These are phyloP conservation scores for Helarctos malayanus DNA, from an alignment of 2,797 vertebrate species.

Conservation along the genomic window DNA sequence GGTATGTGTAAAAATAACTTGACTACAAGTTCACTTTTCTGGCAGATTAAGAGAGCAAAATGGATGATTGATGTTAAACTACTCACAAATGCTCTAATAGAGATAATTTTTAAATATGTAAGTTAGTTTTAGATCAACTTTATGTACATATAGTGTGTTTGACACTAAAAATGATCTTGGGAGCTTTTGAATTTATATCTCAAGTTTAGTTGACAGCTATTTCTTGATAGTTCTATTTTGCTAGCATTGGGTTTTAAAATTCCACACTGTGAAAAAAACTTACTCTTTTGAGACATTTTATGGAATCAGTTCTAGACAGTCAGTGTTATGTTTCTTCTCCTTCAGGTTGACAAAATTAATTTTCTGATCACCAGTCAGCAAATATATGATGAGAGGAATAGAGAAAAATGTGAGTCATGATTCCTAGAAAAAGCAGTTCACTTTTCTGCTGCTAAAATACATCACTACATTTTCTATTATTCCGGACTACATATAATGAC, in stretches of 20 bases:
- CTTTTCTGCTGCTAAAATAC: not conserved
- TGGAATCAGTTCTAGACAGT: not conserved
- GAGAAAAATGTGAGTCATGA: not conserved
- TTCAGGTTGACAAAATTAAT: conserved; percentile 42
- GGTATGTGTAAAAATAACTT: not conserved
- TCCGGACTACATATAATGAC: not conserved
- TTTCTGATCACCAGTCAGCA: not conserved
- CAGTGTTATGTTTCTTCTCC: not conserved
- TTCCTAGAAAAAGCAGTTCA: conserved; percentile 40
- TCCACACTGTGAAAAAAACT: not conserved
- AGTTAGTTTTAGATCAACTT: conserved; percentile 21
- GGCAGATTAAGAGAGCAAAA: conserved; percentile 21
- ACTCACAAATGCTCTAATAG: not conserved
- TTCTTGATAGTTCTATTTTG: not conserved
- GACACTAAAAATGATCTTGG: not conserved
- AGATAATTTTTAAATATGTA: not conserved
- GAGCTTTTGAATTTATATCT: conserved; percentile 16
- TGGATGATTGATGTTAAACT: not conserved
- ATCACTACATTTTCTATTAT: not conserved
- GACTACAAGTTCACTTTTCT: conserved; percentile 56
- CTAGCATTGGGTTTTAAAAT: conserved; percentile 15
- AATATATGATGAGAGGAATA: not conserved
- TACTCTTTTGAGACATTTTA: not conserved
- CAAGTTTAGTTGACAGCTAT: not conserved
- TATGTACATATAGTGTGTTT: not conserved